Percentiles rank a stretch among this genome's conserved stretches.
These are phyloP conservation scores for Dendrophyllia cribrosa DNA, from an alignment of 64 coral and sea anemone genomes.

Conservation along the genomic window DNA sequence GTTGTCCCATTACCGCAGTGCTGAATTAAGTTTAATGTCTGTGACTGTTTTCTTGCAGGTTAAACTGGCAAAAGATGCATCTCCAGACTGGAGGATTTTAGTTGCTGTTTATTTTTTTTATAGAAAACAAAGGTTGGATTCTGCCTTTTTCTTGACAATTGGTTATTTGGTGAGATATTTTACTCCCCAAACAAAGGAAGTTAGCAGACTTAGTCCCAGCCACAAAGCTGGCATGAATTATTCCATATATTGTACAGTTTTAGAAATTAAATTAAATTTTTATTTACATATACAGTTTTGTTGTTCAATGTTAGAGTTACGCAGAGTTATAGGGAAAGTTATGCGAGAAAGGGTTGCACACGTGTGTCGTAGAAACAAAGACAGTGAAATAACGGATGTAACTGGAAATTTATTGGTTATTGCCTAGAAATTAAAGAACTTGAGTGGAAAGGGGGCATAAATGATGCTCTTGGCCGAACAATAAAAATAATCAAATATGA, in stretches of 20 bases:
- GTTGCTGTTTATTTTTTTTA: conserved; percentile 22
- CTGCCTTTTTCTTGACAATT: neutral
- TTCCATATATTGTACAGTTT: conserved; percentile 17
- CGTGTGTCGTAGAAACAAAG: too few relatives aligned
- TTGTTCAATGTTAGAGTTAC: neutral
- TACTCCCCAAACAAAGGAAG: neutral
- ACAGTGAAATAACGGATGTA: too few relatives aligned
- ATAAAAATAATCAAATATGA: too few relatives aligned
- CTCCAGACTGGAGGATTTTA: neutral
- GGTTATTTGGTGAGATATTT: neutral
- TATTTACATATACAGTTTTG: neutral
- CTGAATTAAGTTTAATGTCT: neutral
- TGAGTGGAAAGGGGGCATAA: too few relatives aligned
- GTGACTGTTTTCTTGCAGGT: neutral
- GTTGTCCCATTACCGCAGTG: too few relatives aligned
- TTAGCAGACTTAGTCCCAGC: neutral
- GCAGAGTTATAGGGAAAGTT: neutral
- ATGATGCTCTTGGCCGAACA: too few relatives aligned
- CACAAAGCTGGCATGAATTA: neutral
- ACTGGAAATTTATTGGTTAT: too few relatives aligned
- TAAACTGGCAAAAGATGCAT: neutral
- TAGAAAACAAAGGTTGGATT: neutral
- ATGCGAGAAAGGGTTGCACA: too few relatives aligned
- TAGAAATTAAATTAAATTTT: neutral
- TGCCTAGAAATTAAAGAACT: too few relatives aligned